Conservation (phyloP, 2,113 vertebrate genomes). For the Tetrao urogallus region DNA sequence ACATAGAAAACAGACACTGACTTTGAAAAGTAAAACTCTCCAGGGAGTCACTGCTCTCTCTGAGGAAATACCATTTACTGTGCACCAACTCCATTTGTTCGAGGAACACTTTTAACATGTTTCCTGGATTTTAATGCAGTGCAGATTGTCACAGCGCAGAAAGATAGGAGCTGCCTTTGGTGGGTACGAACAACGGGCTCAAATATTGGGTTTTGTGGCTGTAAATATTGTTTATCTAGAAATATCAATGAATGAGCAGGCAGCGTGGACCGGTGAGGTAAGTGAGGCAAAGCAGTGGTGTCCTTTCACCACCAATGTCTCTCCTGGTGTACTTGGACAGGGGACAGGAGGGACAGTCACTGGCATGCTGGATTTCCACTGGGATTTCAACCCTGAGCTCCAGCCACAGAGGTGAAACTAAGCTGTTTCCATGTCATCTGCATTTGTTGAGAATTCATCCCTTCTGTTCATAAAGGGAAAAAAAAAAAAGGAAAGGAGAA, state of each 20-base stretch:
- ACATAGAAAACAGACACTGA: conserved; percentile 53
- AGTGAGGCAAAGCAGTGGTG: conserved; percentile 29
- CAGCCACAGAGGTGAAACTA: neutral
- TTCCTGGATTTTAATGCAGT: conserved; percentile 57
- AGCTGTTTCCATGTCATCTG: conserved; percentile 12
- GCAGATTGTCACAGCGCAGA: conserved; percentile 20
- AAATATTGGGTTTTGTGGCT: conserved; percentile 13
- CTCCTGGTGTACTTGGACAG: neutral
- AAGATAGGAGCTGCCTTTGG: conserved; percentile 10
- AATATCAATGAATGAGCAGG: conserved; percentile 64
- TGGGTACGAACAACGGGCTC: conserved; percentile 17
- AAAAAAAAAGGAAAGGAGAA: conserved; percentile 46
- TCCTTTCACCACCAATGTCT: neutral
- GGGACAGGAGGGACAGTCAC: neutral
- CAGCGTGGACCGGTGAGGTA: neutral
- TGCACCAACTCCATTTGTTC: conserved; percentile 27
- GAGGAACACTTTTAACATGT: conserved; percentile 28
- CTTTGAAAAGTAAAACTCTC: conserved; percentile 60
- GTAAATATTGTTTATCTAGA: conserved; percentile 59
- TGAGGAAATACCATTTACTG: conserved; percentile 7
- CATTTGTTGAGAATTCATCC: conserved; percentile 47
- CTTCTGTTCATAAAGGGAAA: conserved; percentile 35
- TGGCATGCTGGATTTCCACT: neutral
- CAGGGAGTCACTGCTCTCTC: conserved; percentile 32
- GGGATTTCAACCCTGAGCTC: neutral